Conservation (phyloP, 1,140 invertebrate genomes). For the Temnothorax longispinosus region DNA sequence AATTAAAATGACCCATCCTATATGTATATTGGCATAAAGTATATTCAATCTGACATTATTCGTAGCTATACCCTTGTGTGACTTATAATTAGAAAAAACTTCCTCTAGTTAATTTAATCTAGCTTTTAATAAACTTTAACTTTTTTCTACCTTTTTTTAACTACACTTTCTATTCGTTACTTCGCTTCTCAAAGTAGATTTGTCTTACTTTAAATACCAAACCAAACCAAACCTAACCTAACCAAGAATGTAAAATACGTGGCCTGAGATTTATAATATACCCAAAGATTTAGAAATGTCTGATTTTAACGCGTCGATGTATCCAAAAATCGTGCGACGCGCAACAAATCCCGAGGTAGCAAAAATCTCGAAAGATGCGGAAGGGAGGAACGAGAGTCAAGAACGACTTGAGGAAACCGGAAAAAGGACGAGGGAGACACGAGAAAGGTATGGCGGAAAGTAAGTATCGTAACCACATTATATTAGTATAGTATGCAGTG, state of each 20-base stretch:
- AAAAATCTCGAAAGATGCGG: not conserved
- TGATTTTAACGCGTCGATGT: not conserved
- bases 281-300: too few relatives aligned
- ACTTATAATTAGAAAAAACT: not conserved
- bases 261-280: not conserved
- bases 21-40: not conserved
- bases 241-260: not conserved
- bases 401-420: not conserved
- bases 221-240: too few relatives aligned
- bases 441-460: not conserved
- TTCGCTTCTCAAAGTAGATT: not conserved
- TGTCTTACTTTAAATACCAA: not conserved
- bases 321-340: constrained; percentile 29
- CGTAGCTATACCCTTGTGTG: not conserved
- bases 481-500: constrained; percentile 46
- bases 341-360: not conserved
- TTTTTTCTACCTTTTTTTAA: not conserved
- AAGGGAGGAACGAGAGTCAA: not conserved
- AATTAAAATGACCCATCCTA: too few relatives aligned
- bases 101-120: not conserved
- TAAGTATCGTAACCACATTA: constrained; percentile 44
- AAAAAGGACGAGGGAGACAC: not conserved
- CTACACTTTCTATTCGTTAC: not conserved
- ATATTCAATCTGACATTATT: not conserved
- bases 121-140: not conserved